Conservation (phyloP, 2,888 invertebrate species). For the Tipula confusa region DNA sequence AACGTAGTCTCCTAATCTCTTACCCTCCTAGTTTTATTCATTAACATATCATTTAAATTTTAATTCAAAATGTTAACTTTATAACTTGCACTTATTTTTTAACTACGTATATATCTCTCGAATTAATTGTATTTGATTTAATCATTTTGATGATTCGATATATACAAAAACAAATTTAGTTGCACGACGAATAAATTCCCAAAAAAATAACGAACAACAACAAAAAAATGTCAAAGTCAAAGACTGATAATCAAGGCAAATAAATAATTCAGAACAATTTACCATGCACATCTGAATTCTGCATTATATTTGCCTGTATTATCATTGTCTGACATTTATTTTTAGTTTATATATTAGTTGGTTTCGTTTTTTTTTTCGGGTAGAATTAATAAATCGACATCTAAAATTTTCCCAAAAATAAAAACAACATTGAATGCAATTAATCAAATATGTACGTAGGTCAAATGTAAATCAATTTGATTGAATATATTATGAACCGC, state of each 20-base stretch:
- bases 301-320: not conserved
- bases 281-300: not conserved
- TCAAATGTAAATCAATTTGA: not conserved
- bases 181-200: not conserved
- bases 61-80: no score
- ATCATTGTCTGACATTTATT: not conserved
- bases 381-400: not conserved
- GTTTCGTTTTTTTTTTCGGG: no score
- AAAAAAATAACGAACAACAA: no score
- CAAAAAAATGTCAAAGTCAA: not conserved
- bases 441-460: not conserved
- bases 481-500: no score
- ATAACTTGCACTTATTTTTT: no score
- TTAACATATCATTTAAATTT: no score
- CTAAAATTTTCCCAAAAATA: not conserved
- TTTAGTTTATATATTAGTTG: no score
- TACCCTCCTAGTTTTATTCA: no score
- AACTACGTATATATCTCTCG: no score
- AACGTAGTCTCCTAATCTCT: no score
- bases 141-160: not conserved
- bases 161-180: not conserved
- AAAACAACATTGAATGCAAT: not conserved
- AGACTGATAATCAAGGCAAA: not conserved
- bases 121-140: no score
- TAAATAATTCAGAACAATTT: not conserved